These are phyloP conservation scores for Chrysotoxum bicinctum DNA, from an alignment of 2,888 invertebrate species.

Conservation along the genomic window DNA sequence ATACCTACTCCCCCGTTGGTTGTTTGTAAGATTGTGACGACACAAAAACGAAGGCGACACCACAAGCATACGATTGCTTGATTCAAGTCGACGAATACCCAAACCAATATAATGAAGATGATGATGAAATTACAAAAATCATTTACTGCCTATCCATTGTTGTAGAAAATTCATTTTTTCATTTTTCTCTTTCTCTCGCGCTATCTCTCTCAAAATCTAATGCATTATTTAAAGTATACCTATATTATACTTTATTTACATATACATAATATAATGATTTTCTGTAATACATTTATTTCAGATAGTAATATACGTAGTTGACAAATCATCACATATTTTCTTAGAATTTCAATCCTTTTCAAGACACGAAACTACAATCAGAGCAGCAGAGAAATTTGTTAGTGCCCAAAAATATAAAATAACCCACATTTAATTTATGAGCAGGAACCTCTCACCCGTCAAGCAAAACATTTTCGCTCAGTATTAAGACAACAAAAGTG, in stretches of 20 bases:
- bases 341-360: too few species aligned
- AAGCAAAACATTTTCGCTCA: too few species aligned
- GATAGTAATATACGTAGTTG: too few species aligned
- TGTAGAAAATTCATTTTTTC: conserved; percentile 78
- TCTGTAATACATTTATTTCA: neutral
- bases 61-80: conserved; percentile 19
- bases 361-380: too few species aligned
- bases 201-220: conserved; percentile 45
- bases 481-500: too few species aligned
- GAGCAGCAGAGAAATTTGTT: too few species aligned
- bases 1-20: conserved; percentile 13
- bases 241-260: neutral
- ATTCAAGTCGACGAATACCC: neutral
- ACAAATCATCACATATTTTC: too few species aligned
- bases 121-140: conserved; percentile 76
- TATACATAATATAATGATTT: too few species aligned
- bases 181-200: conserved; percentile 3
- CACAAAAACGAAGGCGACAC: conserved; percentile 26
- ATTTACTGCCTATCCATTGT: conserved; percentile 80
- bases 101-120: conserved; percentile 66
- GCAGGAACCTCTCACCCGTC: too few species aligned
- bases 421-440: too few species aligned
- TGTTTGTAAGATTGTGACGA: conserved; percentile 1
- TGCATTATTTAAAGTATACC: neutral
- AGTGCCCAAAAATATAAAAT: too few species aligned